Evolutionary conservation across 2,888 invertebrate species (phyloP).

Genomic region (Caenorhabditis becei): DNA sequence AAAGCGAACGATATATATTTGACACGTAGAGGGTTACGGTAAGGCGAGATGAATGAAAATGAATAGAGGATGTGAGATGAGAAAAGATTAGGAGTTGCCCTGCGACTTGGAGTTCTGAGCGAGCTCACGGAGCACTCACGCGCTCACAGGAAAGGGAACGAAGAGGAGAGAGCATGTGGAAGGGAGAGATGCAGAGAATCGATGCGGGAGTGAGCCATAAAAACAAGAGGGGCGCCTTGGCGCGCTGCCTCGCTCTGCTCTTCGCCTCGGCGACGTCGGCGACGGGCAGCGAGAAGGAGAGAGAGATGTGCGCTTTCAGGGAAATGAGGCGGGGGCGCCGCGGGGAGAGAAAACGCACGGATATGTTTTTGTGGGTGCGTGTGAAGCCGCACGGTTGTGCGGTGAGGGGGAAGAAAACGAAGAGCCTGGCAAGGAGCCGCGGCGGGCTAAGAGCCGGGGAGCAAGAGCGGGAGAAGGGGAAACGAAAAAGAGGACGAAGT

Average conservation of each 20-base stretch:
- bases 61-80: neutral
- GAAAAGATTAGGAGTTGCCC: neutral
- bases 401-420: neutral
- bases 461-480: neutral
- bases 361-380: neutral
- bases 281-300: neutral
- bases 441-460: neutral
- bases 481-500: conserved; percentile 5
- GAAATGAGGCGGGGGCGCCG: conserved; percentile 9
- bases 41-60: neutral
- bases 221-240: neutral
- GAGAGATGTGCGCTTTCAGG: neutral
- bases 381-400: conserved; percentile 3
- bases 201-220: neutral
- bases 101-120: too few species aligned
- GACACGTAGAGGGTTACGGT: neutral
- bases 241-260: neutral
- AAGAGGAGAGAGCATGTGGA: neutral
- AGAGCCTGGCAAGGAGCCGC: neutral
- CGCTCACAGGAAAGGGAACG: neutral
- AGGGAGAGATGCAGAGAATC: neutral
- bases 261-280: neutral
- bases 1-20: neutral
- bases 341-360: neutral
- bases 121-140: neutral